A percentile compares a stretch with the other conserved stretches of the same genome.
These are phyloP conservation scores for Phacellophora camtschatica DNA, from an alignment of 30 jellyfish, hydroid and myxozoan species.

Conservation along the genomic window DNA sequence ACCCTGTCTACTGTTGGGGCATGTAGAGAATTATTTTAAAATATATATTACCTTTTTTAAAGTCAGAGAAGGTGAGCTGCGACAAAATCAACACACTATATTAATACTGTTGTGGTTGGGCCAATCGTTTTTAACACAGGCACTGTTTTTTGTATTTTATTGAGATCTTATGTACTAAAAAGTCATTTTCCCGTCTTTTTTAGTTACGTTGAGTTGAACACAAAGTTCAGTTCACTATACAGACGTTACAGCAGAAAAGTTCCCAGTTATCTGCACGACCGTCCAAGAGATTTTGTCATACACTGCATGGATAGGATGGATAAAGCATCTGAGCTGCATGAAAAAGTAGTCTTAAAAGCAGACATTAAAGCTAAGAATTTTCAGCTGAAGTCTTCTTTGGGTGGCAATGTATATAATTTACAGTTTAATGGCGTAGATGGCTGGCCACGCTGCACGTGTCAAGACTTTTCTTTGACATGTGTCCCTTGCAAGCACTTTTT, in stretches of 20 bases:
- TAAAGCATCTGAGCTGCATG: background rate
- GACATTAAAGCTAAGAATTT: background rate
- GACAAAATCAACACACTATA: too few relatives aligned
- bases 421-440: background rate
- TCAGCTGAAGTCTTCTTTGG: background rate
- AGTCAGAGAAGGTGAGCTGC: too few relatives aligned
- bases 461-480: background rate
- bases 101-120: too few relatives aligned
- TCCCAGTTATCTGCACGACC: constrained; percentile 3
- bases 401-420: background rate
- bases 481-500: constrained; percentile 17
- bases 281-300: background rate
- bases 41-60: too few relatives aligned
- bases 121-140: too few relatives aligned
- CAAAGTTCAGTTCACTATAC: background rate
- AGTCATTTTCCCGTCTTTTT: background rate
- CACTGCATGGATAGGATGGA: constrained; percentile 1
- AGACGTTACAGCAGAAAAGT: background rate
- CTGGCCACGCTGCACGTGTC: constrained; percentile 5
- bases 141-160: background rate
- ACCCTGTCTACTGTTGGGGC: too few relatives aligned
- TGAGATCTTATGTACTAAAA: background rate
- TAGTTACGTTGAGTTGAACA: constrained; percentile 13
- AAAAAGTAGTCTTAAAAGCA: background rate
- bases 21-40: too few relatives aligned